A percentile compares a stretch with the other conserved stretches of the same genome.
Evolutionary conservation across 2,797 vertebrate species (phyloP).

Genomic region (Pygocentrus nattereri): DNA sequence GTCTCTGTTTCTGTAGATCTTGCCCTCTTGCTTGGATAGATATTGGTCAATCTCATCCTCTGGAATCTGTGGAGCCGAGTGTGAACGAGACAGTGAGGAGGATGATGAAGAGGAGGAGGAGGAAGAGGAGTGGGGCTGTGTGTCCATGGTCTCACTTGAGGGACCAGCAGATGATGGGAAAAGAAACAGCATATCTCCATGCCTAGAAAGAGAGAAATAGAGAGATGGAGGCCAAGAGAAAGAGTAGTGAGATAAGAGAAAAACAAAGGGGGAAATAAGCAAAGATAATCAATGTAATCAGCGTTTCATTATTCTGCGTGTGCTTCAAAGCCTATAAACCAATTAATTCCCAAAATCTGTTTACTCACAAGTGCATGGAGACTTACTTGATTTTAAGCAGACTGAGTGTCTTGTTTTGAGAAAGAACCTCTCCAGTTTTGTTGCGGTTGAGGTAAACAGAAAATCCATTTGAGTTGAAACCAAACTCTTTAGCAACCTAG

Average conservation of each 20-base stretch:
- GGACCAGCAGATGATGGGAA: constrained; percentile 86
- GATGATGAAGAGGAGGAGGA: constrained; percentile 63
- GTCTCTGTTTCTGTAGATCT: constrained; percentile 94
- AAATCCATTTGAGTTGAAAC: constrained; percentile 95
- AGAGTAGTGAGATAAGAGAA: not conserved
- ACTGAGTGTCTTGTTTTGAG: constrained; percentile 91
- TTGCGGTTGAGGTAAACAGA: constrained; percentile 95
- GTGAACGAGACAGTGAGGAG: constrained; percentile 77
- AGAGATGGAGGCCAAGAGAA: not conserved
- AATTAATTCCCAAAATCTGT: not conserved
- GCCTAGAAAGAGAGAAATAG: constrained; percentile 73
- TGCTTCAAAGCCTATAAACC: not conserved
- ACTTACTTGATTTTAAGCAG: constrained; percentile 97
- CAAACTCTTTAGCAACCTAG: constrained; percentile 96
- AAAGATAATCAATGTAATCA: not conserved
- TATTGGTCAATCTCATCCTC: constrained; percentile 97
- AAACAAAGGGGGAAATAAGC: not conserved
- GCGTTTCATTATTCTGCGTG: not conserved
- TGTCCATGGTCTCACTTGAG: constrained; percentile 94
- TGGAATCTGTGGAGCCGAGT: constrained; percentile 82
- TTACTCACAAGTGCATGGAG: not conserved
- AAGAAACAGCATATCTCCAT: constrained; percentile 95
- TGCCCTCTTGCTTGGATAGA: constrained; percentile 94
- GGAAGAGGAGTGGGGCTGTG: constrained; percentile 76
- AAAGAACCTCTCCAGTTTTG: constrained; percentile 92